phyloP scores from a whole-genome alignment of 2,888 invertebrate species.

The Dynastes hyllus region DNA sequence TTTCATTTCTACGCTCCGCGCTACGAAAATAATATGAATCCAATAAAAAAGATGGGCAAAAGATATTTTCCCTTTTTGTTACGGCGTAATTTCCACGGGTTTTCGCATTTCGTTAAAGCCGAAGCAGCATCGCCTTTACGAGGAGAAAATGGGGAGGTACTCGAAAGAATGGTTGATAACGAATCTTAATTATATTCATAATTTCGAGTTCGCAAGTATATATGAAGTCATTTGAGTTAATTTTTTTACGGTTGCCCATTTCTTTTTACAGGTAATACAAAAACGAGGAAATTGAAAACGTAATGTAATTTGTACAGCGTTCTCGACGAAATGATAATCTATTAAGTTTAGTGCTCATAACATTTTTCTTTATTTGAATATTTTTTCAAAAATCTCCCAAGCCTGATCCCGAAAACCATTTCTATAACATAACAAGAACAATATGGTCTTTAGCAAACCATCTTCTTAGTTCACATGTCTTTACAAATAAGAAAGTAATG shows the following conservation, averaged over 20 bases:
- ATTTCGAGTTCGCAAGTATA: not conserved
- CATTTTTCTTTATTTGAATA: too few species aligned
- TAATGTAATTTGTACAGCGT: not conserved
- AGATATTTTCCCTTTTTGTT: constrained; percentile 32
- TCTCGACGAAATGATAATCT: too few species aligned
- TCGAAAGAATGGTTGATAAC: not conserved
- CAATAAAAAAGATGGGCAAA: constrained; percentile 29
- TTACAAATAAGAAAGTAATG: too few species aligned
- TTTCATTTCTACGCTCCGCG: constrained; percentile 8
- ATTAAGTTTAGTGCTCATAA: too few species aligned
- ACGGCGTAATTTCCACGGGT: constrained; percentile 6
- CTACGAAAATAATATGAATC: constrained; percentile 34
- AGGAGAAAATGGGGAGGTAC: not conserved
- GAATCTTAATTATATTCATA: constrained; percentile 12
- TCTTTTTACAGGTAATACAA: not conserved
- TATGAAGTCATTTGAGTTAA: not conserved
- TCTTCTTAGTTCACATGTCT: too few species aligned
- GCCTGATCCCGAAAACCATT: too few species aligned
- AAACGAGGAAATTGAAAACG: not conserved
- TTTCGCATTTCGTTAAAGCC: not conserved
- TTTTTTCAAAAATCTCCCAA: too few species aligned
- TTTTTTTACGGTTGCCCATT: not conserved
- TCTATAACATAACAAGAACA: too few species aligned
- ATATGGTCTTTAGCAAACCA: too few species aligned
- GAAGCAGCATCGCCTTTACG: not conserved